Percentiles rank a stretch among this genome's conserved stretches.
Conservation (phyloP, 2,888 invertebrate genomes). For the Fabriciana adippe region DNA sequence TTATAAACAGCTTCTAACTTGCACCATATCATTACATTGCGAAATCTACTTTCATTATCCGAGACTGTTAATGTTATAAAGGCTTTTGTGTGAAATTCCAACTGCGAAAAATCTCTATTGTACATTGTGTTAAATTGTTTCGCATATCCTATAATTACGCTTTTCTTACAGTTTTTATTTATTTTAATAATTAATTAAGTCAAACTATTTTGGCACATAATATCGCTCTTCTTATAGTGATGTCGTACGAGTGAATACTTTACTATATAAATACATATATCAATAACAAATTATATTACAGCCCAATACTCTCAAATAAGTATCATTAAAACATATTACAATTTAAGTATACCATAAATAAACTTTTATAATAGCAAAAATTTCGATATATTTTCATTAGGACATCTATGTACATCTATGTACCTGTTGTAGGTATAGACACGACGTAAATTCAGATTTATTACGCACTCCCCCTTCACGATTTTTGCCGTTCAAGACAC, state of each 20-base stretch:
- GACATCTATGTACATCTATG: constrained; percentile 46
- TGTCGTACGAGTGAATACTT: too few relatives aligned
- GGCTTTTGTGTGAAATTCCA: constrained; percentile 60
- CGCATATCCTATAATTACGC: background rate
- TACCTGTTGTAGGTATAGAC: constrained; percentile 48
- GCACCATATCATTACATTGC: constrained; percentile 50
- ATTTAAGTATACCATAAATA: background rate
- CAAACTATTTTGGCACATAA: too few relatives aligned
- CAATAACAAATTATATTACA: too few relatives aligned
- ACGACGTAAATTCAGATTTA: constrained; percentile 75
- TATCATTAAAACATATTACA: background rate
- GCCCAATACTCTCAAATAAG: too few relatives aligned
- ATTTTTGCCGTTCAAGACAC: constrained; percentile 55
- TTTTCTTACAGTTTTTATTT: background rate
- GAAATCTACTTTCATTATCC: constrained; percentile 61
- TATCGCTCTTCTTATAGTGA: too few relatives aligned
- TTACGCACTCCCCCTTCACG: constrained; percentile 53
- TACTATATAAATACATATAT: too few relatives aligned
- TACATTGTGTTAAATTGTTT: constrained; percentile 20
- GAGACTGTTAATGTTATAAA: constrained; percentile 60
- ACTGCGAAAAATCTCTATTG: constrained; percentile 52
- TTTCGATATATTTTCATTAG: constrained; percentile 70
- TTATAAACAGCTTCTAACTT: constrained; percentile 36
- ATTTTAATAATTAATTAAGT: background rate
- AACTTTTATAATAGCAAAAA: background rate